A percentile compares a stretch with the other conserved stretches of the same genome.
Conservation (phyloP, 2,797 vertebrate species). For the Taeniopygia guttata region DNA sequence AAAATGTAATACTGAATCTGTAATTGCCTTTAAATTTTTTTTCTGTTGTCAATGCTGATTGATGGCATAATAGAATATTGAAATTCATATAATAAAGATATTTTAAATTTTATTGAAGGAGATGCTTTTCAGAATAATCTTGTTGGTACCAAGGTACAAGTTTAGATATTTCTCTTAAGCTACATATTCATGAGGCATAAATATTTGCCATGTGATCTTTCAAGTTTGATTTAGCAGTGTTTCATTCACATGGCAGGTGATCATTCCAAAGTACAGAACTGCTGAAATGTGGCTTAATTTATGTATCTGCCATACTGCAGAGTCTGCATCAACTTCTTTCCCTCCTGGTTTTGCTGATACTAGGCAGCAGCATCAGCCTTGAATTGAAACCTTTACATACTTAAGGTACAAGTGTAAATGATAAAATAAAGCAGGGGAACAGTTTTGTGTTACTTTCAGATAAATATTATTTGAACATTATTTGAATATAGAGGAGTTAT, state of each 20-base stretch:
- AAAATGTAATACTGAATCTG: not conserved
- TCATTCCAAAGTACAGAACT: not conserved
- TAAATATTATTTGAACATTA: not conserved
- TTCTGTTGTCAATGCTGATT: not conserved
- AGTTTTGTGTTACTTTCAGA: not conserved
- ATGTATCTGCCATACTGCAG: not conserved
- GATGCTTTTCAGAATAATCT: not conserved
- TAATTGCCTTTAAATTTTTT: not conserved
- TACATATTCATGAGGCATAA: not conserved
- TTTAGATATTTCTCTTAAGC: not conserved
- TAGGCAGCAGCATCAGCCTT: not conserved
- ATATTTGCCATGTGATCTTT: not conserved
- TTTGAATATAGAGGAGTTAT: not conserved
- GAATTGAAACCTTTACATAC: not conserved
- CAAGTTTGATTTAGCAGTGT: not conserved
- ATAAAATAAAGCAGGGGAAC: not conserved
- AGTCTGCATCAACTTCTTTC: not conserved
- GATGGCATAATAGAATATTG: not conserved
- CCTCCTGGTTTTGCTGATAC: not conserved
- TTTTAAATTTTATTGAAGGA: not conserved
- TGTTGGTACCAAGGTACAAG: not conserved
- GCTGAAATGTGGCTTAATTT: not conserved
- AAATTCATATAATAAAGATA: not conserved
- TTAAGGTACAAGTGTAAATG: not conserved
- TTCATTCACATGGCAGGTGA: not conserved